phyloP scores from a whole-genome alignment of 2,888 invertebrate species.

The Phyllotreta striolata region DNA sequence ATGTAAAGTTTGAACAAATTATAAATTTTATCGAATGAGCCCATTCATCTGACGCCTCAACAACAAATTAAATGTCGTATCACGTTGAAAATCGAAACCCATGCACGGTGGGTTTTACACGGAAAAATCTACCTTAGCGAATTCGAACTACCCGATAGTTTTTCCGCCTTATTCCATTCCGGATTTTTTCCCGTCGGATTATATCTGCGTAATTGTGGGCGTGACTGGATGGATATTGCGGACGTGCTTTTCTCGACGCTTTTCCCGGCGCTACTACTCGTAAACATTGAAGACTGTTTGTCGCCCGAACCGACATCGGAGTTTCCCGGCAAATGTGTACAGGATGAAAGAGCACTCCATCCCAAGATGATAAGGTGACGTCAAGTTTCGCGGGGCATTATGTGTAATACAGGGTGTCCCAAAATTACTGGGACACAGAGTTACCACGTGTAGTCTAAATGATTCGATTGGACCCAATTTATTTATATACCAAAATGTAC shows the following conservation, averaged over 20 bases:
- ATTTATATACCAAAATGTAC: too few species aligned
- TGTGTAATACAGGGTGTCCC: too few species aligned
- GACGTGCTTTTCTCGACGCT: conserved; percentile 28
- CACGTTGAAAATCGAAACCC: too few species aligned
- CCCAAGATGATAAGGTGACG: conserved; percentile 14
- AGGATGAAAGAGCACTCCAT: conserved; percentile 18
- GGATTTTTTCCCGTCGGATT: background rate
- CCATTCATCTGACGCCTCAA: background rate
- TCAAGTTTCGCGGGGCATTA: background rate
- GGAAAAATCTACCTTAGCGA: too few species aligned
- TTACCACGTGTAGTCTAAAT: too few species aligned
- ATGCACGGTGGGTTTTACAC: too few species aligned
- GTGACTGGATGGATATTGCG: conserved; percentile 37
- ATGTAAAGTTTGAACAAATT: too few species aligned
- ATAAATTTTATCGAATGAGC: too few species aligned
- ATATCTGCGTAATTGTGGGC: conserved; percentile 43
- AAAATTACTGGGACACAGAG: too few species aligned
- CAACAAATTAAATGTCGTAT: background rate
- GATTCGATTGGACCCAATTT: too few species aligned
- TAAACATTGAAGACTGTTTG: conserved; percentile 45
- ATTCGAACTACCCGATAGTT: too few species aligned
- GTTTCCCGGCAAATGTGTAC: conserved; percentile 42
- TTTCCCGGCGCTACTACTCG: conserved; percentile 23
- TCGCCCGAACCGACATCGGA: conserved; percentile 41
- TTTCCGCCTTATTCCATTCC: too few species aligned